phyloP scores from a whole-genome alignment of 2,113 vertebrate species.

The Zapus hudsonius region DNA sequence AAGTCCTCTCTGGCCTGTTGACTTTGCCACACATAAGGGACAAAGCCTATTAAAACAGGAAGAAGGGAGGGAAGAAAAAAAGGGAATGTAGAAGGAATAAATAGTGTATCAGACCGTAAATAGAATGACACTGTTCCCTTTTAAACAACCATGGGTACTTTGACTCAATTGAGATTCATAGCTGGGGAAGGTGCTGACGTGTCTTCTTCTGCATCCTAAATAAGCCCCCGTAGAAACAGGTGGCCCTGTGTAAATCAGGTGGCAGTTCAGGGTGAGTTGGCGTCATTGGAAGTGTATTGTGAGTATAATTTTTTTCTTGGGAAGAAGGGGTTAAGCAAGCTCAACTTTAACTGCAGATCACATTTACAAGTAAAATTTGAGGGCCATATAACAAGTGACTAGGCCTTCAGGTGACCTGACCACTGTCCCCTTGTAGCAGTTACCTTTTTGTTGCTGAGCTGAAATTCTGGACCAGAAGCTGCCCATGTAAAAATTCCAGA shows the following conservation, averaged over 20 bases:
- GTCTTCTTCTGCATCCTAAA: slow-evolving; percentile 54
- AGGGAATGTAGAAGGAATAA: slow-evolving; percentile 53
- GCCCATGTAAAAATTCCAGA: too few species aligned
- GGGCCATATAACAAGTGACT: slow-evolving; percentile 46
- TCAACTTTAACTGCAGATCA: slow-evolving; percentile 72
- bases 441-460: too few species aligned
- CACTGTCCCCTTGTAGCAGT: neutral
- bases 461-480: too few species aligned
- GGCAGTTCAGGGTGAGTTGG: slow-evolving; percentile 76
- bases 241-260: slow-evolving; percentile 79
- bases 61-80: too few species aligned
- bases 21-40: neutral
- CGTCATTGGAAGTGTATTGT: slow-evolving; percentile 81
- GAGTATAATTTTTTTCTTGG: slow-evolving; percentile 63
- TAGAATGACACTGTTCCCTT: slow-evolving; percentile 37
- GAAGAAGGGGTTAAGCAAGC: slow-evolving; percentile 79
- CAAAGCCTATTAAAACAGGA: slow-evolving; percentile 46
- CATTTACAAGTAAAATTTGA: slow-evolving; percentile 65
- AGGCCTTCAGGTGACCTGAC: neutral
- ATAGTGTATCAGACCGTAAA: slow-evolving; percentile 69
- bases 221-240: slow-evolving; percentile 64
- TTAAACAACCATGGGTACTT: slow-evolving; percentile 68
- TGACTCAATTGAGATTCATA: slow-evolving; percentile 80
- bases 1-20: neutral
- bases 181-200: slow-evolving; percentile 60